Evolutionary conservation across 2,797 vertebrate species (phyloP).

Genomic region (Yasuhikotakia modesta): DNA sequence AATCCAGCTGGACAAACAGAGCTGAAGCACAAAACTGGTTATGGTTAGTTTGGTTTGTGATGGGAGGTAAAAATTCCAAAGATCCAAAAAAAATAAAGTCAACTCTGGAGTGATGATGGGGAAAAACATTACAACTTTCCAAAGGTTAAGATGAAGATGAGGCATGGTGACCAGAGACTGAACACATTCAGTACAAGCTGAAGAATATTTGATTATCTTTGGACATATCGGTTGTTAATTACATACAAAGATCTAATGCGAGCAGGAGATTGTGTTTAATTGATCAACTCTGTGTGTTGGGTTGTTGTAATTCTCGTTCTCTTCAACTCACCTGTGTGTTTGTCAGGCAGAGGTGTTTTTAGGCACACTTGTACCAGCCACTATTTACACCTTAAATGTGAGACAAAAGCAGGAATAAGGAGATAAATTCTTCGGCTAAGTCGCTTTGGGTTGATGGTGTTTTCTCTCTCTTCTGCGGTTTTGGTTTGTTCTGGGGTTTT

Average conservation of each 20-base stretch:
- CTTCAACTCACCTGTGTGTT: constrained; percentile 49
- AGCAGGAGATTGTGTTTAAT: constrained; percentile 10
- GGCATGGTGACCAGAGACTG: background rate
- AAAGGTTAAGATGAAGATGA: constrained; percentile 4
- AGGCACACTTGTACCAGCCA: constrained; percentile 88
- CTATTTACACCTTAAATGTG: constrained; percentile 90
- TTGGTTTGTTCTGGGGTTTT: constrained; percentile 1
- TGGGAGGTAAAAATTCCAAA: constrained; percentile 52
- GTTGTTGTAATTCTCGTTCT: constrained; percentile 61
- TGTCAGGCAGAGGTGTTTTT: background rate
- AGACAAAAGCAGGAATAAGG: constrained; percentile 34
- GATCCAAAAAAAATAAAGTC: constrained; percentile 37
- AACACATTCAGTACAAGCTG: background rate
- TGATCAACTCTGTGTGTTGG: constrained; percentile 13
- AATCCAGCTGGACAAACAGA: constrained; percentile 64
- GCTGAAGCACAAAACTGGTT: constrained; percentile 49
- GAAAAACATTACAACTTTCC: background rate
- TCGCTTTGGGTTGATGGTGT: background rate
- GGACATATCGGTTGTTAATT: constrained; percentile 7
- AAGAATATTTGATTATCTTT: constrained; percentile 11
- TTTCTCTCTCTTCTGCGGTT: constrained; percentile 11
- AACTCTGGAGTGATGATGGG: constrained; percentile 5
- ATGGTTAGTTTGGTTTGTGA: constrained; percentile 54
- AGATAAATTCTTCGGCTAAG: constrained; percentile 12
- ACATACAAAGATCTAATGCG: background rate